Base-by-base conservation (phyloP, 2,888 invertebrate species). In the Agrilus cyanescens region DNA sequence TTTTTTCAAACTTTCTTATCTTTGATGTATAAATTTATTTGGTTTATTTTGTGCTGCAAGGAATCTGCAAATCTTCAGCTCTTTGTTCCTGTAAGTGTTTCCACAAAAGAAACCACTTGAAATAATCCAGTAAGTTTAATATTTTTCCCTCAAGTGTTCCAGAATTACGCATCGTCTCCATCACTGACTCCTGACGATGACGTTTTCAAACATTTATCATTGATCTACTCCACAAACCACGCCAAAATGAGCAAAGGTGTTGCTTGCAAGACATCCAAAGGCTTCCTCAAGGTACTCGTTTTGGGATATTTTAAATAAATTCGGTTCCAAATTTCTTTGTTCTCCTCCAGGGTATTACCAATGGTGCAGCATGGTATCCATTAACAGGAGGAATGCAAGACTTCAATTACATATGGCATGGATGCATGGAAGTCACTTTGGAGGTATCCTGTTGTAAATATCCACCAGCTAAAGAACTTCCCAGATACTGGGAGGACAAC, bases 381-480 rank as follows among this genome's bases (percentile, higher is more conserved):
- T 70, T 91, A 5, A 86, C 85, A 74, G 88, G 89, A 42, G 86
- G 88, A 15, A 88, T 89, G 88, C 88, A 89, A 67, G 95, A 95
- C 63, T 95, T 86, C 66, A 94, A 94, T 66, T 95, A 95, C 66
- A 77, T 90, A 12, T 84, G 84, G 82, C 85, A 84, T 57, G 93
- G 93, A 12, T 90, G 90, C 63, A 87, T 95, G 87, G 94, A 94
- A 66, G 75, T 94, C n/a, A 93, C 94, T 0, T 67, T 95, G 35
- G 94, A 95, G 66, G 78, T 95, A 43, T 88, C 90, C 0, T 95
- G 95, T 66, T 95, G 94, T 70, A 95, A 94, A 69, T 94, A 80
- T 65, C 95, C 95, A 3, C 80, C 80, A 0, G 80, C 84, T 0
- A 75, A 78, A 46, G 82, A 89, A 59, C 68, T 95, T 37, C 77